Conservation (phyloP, 2,797 vertebrate species). For the Crax fasciolata region DNA sequence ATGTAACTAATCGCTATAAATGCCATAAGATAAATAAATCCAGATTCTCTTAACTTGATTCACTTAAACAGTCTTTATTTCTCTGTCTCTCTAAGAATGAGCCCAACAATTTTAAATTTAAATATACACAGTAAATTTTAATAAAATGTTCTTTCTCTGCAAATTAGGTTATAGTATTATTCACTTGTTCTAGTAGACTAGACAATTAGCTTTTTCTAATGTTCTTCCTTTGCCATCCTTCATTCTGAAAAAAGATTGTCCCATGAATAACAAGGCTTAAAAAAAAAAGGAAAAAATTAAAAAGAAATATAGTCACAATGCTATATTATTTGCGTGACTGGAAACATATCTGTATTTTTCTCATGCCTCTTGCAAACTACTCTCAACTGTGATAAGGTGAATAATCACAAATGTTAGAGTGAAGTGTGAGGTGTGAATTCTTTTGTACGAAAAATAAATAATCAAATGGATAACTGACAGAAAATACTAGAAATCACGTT, state of each 20-base stretch:
- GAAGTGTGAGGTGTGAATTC: neutral
- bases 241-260: neutral
- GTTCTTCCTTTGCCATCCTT: neutral
- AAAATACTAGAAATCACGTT: neutral
- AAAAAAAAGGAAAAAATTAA: neutral
- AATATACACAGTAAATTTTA: neutral
- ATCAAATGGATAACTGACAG: neutral
- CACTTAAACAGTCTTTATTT: neutral
- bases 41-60: neutral
- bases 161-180: slow-evolving; percentile 4
- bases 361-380: neutral
- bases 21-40: neutral
- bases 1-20: slow-evolving; percentile 2
- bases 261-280: neutral
- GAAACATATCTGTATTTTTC: neutral
- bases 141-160: neutral
- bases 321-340: neutral
- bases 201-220: neutral
- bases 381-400: neutral
- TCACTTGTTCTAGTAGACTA: neutral
- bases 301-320: neutral
- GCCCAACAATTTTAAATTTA: neutral
- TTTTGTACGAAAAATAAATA: neutral
- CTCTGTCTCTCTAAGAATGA: neutral
- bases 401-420: neutral